Base-by-base conservation (phyloP, 2,888 invertebrate genomes). In the Eueremaeus valkanovi region DNA sequence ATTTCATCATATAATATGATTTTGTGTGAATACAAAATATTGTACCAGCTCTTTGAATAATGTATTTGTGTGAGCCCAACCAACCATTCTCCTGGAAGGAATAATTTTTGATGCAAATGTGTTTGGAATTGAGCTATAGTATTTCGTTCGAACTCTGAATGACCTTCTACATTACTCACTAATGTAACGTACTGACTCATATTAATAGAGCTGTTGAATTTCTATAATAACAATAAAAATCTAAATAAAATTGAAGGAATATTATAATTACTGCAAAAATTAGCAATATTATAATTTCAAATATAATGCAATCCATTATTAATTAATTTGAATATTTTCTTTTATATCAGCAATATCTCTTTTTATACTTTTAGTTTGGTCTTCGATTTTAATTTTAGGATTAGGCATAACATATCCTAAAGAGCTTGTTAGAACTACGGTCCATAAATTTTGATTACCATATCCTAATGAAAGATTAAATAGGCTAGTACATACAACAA, bases 1-100 rank as follows among this genome's bases (percentile, higher is more conserved):
- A 61, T n/a, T 27, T 68, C 42, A 24, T 68, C 68, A 27, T 9
- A 42, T 16, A 68, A 42, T 16, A 13, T 3, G 2, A 68, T 68
- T 42, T 68, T 68, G 24, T 68, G 40, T 9, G 36, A 24, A 3
- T 42, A 2, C 5, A 21, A 11, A 33, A 73, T 29, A 40, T 55
- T 61, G 33, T 36, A 73, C 73, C 73, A 73, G 0, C 13, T 9
- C 27, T 73, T 73, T 21, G 61, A 33, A 21, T 61, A 73, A 31
- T 58, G 27, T 21, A 73, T 58, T 16, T 9, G 3, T 2, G 33
- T 1, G 1, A 73, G 3, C 1, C 31, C 73, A 21, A 61, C 40
- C 3, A 3, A 11, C 58, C 61, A 73, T 2, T 33, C n/a, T 1
- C 61, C 61, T 31, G 16, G 6, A 9, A 73, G 16, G 5, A 31